Evolutionary conservation across 2,113 vertebrate species (phyloP), one percentile per base, ranked within the genome.

Genomic region (Climacteris rufus): DNA sequence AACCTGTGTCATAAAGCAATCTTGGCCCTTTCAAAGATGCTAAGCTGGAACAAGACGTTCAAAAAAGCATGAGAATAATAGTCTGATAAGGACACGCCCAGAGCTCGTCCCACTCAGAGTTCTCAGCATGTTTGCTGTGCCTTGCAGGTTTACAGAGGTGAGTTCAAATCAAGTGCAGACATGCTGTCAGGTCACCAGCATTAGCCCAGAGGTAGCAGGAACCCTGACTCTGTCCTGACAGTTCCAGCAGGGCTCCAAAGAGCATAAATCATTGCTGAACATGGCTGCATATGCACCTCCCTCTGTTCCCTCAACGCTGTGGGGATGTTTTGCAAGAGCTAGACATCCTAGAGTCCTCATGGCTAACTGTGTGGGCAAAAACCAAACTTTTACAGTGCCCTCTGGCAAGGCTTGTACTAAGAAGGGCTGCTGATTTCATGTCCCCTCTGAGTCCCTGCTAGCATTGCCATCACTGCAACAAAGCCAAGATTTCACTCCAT

Each of bases 91-190:
- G 87, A 80, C 93, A 93, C 85, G 57, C 80, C 16, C 88, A 40
- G 64, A 64, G n/a, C 44, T 94, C 85, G 83, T 86, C 72, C 85
- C 37, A 9, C 37, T 44, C 25, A 60, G 64, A 45, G 44, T 54
- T 81, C 47, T 83, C 74, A 40, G 54, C 24, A 9, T 14, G 35
- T 87, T 93, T 90, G 76, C 83, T 85, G 68, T 47, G 82, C 85
- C 68, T 93, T 92, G 59, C 64, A 70, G n/a, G 75, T 93, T 78
- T 78, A 52, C 22, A 75, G 47, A 68, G 56, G 64, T 83, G 86
- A 88, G 83, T 86, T 90, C 88, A 95, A 83, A 71, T 54, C 64
- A 83, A 93, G 92, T 44, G 52, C 56, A 86, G 82, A 42, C 82
- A 72, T 25, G 63, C 60, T 74, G n/a, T n/a, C 75, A 87, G 87